Evolutionary conservation across 1,140 invertebrate genomes (phyloP).

Genomic region (Carposina sasakii): DNA sequence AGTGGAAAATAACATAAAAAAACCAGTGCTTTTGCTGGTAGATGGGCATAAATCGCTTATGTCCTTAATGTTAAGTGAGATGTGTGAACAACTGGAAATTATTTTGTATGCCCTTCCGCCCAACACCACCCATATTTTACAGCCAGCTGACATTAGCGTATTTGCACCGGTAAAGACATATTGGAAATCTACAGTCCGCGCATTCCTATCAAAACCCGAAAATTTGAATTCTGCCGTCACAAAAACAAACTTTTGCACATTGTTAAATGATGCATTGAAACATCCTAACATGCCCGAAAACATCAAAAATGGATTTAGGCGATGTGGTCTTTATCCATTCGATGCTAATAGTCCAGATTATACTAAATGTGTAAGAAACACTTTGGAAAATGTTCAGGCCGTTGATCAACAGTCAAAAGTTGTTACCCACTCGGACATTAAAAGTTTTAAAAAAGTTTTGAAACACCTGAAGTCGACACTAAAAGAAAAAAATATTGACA

Average conservation of each 20-base stretch:
- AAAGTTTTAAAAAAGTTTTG: no score
- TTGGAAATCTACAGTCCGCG: slow-evolving; percentile 39
- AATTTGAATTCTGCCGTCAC: slow-evolving; percentile 19
- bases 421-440: no score
- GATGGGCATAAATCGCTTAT: slow-evolving; percentile 59
- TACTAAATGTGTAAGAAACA: no score
- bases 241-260: slow-evolving; percentile 27
- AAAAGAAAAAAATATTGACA: no score
- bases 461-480: no score
- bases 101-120: slow-evolving; percentile 55
- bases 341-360: slow-evolving; percentile 35
- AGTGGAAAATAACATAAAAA: slow-evolving; percentile 13
- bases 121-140: slow-evolving; percentile 53
- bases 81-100: slow-evolving; percentile 47
- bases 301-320: slow-evolving; percentile 42
- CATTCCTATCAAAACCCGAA: slow-evolving; percentile 13
- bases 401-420: no score
- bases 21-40: slow-evolving; percentile 37
- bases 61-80: slow-evolving; percentile 38
- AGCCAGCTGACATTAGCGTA: slow-evolving; percentile 50
- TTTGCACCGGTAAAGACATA: slow-evolving; percentile 28
- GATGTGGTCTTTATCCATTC: slow-evolving; percentile 43
- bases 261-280: slow-evolving; percentile 20
- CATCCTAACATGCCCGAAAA: slow-evolving; percentile 11
- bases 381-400: no score